Evolutionary conservation across 2,888 invertebrate genomes (phyloP), one percentile per base, ranked within the genome.

Genomic region (Lysandra coridon): DNA sequence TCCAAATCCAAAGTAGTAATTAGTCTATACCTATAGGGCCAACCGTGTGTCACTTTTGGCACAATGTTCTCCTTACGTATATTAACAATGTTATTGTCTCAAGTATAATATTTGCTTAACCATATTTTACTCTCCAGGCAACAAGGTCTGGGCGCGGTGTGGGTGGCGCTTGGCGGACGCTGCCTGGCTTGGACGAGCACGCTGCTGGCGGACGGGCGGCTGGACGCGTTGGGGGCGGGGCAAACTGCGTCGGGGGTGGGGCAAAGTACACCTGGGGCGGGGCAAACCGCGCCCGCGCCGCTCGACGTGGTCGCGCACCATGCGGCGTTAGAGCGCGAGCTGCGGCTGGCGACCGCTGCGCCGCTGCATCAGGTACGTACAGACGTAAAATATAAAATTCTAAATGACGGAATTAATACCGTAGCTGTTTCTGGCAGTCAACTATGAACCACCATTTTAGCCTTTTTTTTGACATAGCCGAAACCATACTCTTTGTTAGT

Each of bases 61-160:
- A 37, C 37, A 37, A 37, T 37, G 37, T 37, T 37, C 37, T 37
- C 37, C 3, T 37, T 37, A 2, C 37, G 37, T 37, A 37, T 37
- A 37, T 2, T 37, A 3, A 37, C 37, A 37, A 37, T 37, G 23
- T 23, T 23, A 37, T 37, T 37, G 37, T 37, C 37, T 37, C 37
- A 37, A 37, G 37, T 37, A 37, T 37, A 1, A 37, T 37, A 37
- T 37, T 37, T 37, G 2, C 2, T 37, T 37, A 3, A 37, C 37
- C 37, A 37, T 37, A 37, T 37, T 37, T 37, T 37, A 37, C 37
- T 37, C 37, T 37, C 1, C 87, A 96, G 96, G 88, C 97, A 97
- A 91, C 98, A 98, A 92, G 97, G 98, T 57, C 97, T 98, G 83
- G 98, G 98, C 79, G 98, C 98, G 2, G 95, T 98, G 14, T 98